phyloP scores from a whole-genome alignment of 1,140 invertebrate species.

The Hypsibius dujardini region DNA sequence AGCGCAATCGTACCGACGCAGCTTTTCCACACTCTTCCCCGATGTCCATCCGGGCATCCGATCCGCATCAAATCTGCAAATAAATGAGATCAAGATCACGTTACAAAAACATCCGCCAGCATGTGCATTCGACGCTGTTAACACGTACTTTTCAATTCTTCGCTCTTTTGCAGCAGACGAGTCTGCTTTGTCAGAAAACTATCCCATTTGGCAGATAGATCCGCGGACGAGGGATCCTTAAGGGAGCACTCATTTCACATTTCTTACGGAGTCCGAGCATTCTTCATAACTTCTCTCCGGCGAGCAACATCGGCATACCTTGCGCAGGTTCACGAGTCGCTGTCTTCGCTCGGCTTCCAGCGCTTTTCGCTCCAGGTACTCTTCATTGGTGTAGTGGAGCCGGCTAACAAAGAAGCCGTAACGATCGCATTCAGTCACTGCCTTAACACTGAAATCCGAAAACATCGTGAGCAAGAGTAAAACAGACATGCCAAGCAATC shows the following conservation, averaged over 20 bases:
- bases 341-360: not conserved
- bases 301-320: not conserved
- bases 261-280: too few species aligned
- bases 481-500: too few species aligned
- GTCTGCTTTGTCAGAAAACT: conserved; percentile 1
- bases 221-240: not conserved
- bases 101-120: not conserved
- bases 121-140: not conserved
- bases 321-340: not conserved
- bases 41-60: not conserved
- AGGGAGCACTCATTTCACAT: not conserved
- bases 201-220: not conserved
- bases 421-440: not conserved
- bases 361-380: conserved; percentile 5
- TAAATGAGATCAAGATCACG: not conserved
- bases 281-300: too few species aligned
- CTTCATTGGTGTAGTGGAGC: conserved; percentile 5
- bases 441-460: not conserved
- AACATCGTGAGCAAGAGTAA: not conserved
- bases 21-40: not conserved
- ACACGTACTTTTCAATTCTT: not conserved
- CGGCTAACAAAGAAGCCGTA: conserved; percentile 9
- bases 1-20: not conserved
- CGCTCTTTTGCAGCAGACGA: not conserved
- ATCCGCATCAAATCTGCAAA: conserved; percentile 9